Evolutionary conservation across 2,113 vertebrate genomes (phyloP), one percentile per base, ranked within the genome.

Genomic region (Stigmatopora nigra): DNA sequence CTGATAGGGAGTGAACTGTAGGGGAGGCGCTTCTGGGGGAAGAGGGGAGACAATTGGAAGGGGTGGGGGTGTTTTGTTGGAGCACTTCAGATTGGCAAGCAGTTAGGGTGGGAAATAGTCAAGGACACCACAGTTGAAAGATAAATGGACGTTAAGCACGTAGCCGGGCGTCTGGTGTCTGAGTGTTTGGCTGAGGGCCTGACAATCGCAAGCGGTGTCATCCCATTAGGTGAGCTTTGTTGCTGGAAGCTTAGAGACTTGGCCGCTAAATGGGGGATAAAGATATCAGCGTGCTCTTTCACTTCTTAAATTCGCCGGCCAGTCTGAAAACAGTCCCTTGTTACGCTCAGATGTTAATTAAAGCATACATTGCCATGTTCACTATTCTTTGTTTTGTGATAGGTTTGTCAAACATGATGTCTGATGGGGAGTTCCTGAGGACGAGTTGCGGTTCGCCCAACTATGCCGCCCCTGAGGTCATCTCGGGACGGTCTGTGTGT

Each of bases 341-440:
- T 14, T 15, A 15, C 36, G 35, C 56, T 36, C 35, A 38, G 9
- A 41, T 41, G 4, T 41, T 41, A 7, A 41, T 10, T 41, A 41
- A 41, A 4, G 12, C 13, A 49, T 49, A n/a, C 14, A 17, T 2
- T 17, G 7, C 19, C 16, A 59, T n/a, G 36, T 59, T 38, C 35
- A n/a, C 8, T 12, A n/a, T 59, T 11, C 10, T 48, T 35, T 20
- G 31, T 84, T 36, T 73, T 53, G 35, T 82, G 72, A 82, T 74
- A 99, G 97, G 97, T 4, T 83, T 99, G 67, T 99, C 97, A 52
- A 99, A 99, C 86, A 99, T 99, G 97, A 99, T 99, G 97, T 98
- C 96, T 71, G 97, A 99, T 67, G 97, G 97, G 0, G 97, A 99
- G 82, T 99, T 99, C 77, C 88, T 99, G 1, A 90, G 96, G 73